A percentile compares a stretch with the other conserved stretches of the same genome.
Conservation (phyloP, 2,888 invertebrate species). For the Apotomis betuletana region DNA sequence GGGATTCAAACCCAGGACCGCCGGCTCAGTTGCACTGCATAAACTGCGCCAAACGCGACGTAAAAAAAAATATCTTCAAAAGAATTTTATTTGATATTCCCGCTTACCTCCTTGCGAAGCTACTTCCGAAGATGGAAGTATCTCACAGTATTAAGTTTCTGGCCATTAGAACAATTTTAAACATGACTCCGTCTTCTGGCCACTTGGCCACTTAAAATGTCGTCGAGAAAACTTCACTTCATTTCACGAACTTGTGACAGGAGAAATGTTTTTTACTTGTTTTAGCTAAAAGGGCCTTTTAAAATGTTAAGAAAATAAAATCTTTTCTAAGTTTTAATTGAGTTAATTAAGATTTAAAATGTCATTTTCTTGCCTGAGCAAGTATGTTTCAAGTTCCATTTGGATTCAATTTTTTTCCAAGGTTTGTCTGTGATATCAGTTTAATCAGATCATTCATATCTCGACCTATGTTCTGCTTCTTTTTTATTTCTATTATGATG, state of each 20-base stretch:
- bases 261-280: constrained; percentile 49
- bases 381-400: too few species aligned
- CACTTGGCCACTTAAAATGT: constrained; percentile 74
- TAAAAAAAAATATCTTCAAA: too few species aligned
- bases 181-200: constrained; percentile 62
- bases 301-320: background rate
- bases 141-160: constrained; percentile 47
- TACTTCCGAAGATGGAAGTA: background rate
- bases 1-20: too few species aligned
- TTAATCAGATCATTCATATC: too few species aligned
- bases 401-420: too few species aligned
- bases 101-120: background rate
- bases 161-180: constrained; percentile 57
- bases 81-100: background rate
- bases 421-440: too few species aligned
- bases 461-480: too few species aligned
- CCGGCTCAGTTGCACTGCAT: too few species aligned
- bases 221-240: constrained; percentile 64
- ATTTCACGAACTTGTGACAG: constrained; percentile 60
- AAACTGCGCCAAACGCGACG: too few species aligned
- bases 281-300: background rate
- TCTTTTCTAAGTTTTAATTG: background rate
- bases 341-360: too few species aligned
- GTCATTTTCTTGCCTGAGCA: too few species aligned
- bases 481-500: too few species aligned